Conservation (phyloP, 2,113 vertebrate genomes). For the Setophaga kirtlandii region DNA sequence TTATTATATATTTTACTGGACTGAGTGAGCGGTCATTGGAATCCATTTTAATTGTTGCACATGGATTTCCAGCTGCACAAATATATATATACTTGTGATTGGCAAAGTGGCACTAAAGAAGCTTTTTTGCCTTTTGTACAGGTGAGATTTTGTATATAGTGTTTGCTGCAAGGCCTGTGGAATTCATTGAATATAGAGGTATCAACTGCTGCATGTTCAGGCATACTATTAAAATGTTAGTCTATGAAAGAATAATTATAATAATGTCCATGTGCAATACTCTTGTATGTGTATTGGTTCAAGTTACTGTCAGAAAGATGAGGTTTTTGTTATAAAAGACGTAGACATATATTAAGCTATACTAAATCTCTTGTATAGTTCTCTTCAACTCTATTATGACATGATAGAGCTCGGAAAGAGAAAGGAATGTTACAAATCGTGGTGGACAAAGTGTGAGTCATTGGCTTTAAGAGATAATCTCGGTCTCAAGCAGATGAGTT, state of each 20-base stretch:
- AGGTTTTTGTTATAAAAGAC: slow-evolving; percentile 77
- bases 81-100: slow-evolving; percentile 81
- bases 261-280: slow-evolving; percentile 93
- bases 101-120: slow-evolving; percentile 80
- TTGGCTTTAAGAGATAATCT: slow-evolving; percentile 60
- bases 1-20: slow-evolving; percentile 81
- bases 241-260: slow-evolving; percentile 86
- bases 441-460: slow-evolving; percentile 47
- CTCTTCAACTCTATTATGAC: slow-evolving; percentile 74
- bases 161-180: slow-evolving; percentile 89
- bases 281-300: slow-evolving; percentile 83
- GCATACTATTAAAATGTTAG: slow-evolving; percentile 85
- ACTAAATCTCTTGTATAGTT: slow-evolving; percentile 76
- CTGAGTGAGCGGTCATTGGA: slow-evolving; percentile 77
- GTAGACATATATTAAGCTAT: slow-evolving; percentile 80
- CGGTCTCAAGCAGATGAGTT: slow-evolving; percentile 21
- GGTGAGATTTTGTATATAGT: slow-evolving; percentile 86
- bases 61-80: slow-evolving; percentile 80
- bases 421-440: slow-evolving; percentile 49
- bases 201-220: slow-evolving; percentile 89
- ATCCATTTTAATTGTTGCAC: slow-evolving; percentile 81
- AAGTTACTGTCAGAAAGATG: slow-evolving; percentile 74
- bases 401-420: slow-evolving; percentile 63
- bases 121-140: slow-evolving; percentile 85
- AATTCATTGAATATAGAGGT: slow-evolving; percentile 85